Evolutionary conservation across 2,888 invertebrate species (phyloP).

Genomic region (Noctua comes): DNA sequence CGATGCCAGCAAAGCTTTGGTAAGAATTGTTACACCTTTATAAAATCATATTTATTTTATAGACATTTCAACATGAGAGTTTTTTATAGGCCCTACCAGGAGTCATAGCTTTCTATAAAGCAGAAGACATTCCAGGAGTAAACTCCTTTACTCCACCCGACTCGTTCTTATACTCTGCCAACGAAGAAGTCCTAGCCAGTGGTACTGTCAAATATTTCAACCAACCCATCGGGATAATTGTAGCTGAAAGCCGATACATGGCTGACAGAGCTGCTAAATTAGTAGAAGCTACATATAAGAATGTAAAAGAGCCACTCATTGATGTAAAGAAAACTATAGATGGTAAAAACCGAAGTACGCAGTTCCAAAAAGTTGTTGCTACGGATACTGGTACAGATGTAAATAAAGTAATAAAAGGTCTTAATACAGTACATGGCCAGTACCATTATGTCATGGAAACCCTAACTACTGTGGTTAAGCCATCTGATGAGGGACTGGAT

Average conservation of each 20-base stretch:
- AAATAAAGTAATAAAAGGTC: conserved; percentile 85
- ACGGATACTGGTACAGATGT: conserved; percentile 79
- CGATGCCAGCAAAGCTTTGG: conserved; percentile 91
- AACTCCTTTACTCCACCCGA: conserved; percentile 88
- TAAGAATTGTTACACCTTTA: conserved; percentile 71
- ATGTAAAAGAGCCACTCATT: conserved; percentile 76
- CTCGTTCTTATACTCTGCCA: conserved; percentile 52
- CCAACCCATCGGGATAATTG: conserved; percentile 84
- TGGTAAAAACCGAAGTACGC: conserved; percentile 65
- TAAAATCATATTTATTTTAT: background rate
- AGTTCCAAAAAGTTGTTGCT: conserved; percentile 63
- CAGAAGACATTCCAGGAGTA: conserved; percentile 92
- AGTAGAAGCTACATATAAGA: conserved; percentile 89
- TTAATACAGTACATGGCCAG: conserved; percentile 89
- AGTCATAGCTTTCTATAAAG: conserved; percentile 91
- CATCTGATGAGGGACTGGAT: conserved; percentile 92
- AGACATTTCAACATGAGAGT: background rate
- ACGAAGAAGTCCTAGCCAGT: conserved; percentile 85
- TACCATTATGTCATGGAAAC: conserved; percentile 94
- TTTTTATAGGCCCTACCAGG: conserved; percentile 84
- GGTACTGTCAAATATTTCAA: conserved; percentile 75
- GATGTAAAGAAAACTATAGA: conserved; percentile 72
- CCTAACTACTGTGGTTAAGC: conserved; percentile 91
- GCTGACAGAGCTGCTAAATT: conserved; percentile 90
- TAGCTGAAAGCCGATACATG: conserved; percentile 89